A percentile compares a stretch with the other conserved stretches of the same genome.
These are phyloP conservation scores for Pungitius pungitius DNA, from an alignment of 2,113 vertebrate species.

Conservation along the genomic window DNA sequence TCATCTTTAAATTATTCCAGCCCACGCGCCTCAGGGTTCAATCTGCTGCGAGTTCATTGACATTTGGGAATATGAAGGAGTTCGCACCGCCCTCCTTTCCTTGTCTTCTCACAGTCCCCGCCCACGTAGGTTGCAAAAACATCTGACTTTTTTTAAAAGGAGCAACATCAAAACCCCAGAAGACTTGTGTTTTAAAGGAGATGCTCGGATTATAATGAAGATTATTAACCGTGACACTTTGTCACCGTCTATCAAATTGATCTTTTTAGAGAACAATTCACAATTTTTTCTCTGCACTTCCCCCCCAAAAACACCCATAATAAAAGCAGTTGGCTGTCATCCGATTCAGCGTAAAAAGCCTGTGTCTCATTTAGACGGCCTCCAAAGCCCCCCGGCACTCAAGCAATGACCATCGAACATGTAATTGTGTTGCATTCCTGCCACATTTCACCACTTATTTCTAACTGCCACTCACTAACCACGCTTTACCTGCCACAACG, in stretches of 20 bases:
- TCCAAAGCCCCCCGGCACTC: conserved; percentile 5
- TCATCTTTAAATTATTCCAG: conserved; percentile 30
- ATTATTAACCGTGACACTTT: background rate
- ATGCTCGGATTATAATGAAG: background rate
- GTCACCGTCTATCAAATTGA: background rate
- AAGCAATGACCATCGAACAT: conserved; percentile 11
- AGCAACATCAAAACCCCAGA: background rate
- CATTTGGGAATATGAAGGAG: conserved; percentile 56
- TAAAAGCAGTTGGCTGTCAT: background rate
- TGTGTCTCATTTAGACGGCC: background rate
- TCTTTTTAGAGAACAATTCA: background rate
- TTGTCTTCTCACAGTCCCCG: conserved; percentile 45
- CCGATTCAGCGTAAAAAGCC: background rate
- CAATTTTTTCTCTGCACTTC: background rate
- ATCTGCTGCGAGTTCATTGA: conserved; percentile 53
- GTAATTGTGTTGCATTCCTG: conserved; percentile 45
- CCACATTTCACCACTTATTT: conserved; percentile 49
- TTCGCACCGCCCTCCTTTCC: conserved; percentile 57
- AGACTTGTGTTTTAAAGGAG: background rate
- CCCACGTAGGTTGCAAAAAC: conserved; percentile 17
- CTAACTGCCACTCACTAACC: conserved; percentile 53
- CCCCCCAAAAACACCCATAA: background rate
- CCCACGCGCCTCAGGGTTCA: conserved; percentile 26
- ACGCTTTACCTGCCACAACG: conserved; percentile 30
- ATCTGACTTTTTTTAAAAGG: conserved; percentile 16